Percentiles rank a stretch among this genome's conserved stretches.
Evolutionary conservation across 2,888 invertebrate species (phyloP).

Genomic region (Zygogramma bicolorata): DNA sequence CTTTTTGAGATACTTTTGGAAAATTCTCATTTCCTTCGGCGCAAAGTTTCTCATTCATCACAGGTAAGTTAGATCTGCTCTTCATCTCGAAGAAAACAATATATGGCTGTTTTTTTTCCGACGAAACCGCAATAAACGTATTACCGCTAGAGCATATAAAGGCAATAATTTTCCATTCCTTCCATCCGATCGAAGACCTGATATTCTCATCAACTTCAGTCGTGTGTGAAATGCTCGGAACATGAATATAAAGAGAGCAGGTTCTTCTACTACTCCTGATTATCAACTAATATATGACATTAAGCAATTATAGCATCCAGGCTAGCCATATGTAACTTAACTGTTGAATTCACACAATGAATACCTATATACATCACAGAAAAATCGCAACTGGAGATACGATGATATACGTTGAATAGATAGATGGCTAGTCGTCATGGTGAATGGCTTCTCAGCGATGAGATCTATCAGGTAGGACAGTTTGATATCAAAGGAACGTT

Average conservation of each 20-base stretch:
- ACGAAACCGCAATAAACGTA: slow-evolving; percentile 30
- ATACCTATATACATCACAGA: slow-evolving; percentile 23
- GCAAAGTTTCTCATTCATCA: neutral
- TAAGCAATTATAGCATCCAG: slow-evolving; percentile 35
- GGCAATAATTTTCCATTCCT: slow-evolving; percentile 38
- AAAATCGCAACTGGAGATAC: slow-evolving; percentile 18
- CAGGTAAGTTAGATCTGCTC: neutral
- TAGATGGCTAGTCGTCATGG: neutral
- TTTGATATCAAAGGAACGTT: too few species aligned
- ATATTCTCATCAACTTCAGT: slow-evolving; percentile 43
- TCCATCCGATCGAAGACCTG: slow-evolving; percentile 48
- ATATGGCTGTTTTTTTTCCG: slow-evolving; percentile 18
- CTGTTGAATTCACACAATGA: slow-evolving; percentile 35
- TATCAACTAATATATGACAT: slow-evolving; percentile 36
- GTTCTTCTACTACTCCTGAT: slow-evolving; percentile 34
- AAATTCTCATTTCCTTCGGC: neutral
- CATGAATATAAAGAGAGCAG: slow-evolving; percentile 42
- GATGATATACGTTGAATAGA: neutral
- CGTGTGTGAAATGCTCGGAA: slow-evolving; percentile 47
- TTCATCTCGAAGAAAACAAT: slow-evolving; percentile 14
- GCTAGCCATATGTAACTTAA: slow-evolving; percentile 41
- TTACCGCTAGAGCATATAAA: slow-evolving; percentile 36
- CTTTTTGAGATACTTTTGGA: too few species aligned
- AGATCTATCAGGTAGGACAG: neutral
- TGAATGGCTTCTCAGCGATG: neutral